Percentiles rank a stretch among this genome's conserved stretches.
These are phyloP conservation scores for Callionymus lyra DNA, from an alignment of 2,113 vertebrate genomes.

Conservation along the genomic window DNA sequence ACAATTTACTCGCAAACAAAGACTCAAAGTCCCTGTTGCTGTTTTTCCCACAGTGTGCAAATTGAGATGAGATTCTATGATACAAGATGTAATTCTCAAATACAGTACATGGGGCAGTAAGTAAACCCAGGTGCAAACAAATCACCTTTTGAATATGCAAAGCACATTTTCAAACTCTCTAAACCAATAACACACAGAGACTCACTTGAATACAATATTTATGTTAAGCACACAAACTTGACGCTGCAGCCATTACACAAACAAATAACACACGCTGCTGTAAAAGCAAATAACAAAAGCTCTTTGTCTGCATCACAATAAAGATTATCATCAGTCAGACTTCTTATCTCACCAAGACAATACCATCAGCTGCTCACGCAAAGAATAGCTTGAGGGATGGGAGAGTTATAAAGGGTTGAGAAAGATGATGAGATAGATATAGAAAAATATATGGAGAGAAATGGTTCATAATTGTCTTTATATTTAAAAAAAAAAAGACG, in stretches of 20 bases:
- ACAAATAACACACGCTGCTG: not conserved
- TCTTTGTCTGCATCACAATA: conserved; percentile 12
- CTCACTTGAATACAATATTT: no score
- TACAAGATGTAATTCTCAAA: no score
- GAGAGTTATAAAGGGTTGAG: no score
- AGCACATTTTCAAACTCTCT: not conserved
- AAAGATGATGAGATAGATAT: no score
- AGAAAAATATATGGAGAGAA: no score
- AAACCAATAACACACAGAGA: not conserved
- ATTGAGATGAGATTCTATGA: no score
- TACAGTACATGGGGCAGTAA: no score
- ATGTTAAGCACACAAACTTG: no score
- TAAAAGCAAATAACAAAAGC: not conserved
- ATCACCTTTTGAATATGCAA: conserved; percentile 3
- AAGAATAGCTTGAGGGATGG: not conserved
- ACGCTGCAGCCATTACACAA: not conserved
- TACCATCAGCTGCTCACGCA: conserved; percentile 1
- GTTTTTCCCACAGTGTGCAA: no score
- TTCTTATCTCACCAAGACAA: conserved; percentile 9
- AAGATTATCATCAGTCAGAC: conserved; percentile 8
- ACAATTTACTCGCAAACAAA: conserved; percentile 36
- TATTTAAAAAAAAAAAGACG: not conserved
- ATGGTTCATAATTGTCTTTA: not conserved
- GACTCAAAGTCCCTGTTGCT: conserved; percentile 9
- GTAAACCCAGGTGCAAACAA: conserved; percentile 10